Evolutionary conservation across 2,113 vertebrate species (phyloP), one percentile per base, ranked within the genome.

Genomic region (Columbina picui): DNA sequence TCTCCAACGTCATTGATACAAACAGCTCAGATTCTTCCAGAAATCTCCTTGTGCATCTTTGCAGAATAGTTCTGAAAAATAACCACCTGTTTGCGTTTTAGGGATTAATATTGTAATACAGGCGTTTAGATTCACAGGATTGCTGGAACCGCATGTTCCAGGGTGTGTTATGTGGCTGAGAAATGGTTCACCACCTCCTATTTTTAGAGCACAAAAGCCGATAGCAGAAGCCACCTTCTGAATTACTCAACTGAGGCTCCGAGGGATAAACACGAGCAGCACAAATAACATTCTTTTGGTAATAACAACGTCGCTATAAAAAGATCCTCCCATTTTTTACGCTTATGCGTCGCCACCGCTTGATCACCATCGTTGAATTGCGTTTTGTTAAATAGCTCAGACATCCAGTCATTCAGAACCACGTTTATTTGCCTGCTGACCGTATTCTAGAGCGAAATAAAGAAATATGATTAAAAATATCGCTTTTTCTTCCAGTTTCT

Each of bases 401-500:
- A 26, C 25, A 26, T 38, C 6, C 8, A n/a, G 16, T 50, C 34
- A 26, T 69, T 85, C 22, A 49, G 57, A 64, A 89, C 38, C 15
- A 2, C 2, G 1, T 21, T 11, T 29, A n/a, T 16, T 77, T 43
- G 65, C 10, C 34, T 65, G 43, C 74, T 89, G 43, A 10, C 17
- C 34, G 34, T 29, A 19, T 56, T 57, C 2, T 4, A 12, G 29
- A 49, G 87, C 57, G 53, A 16, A 73, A 13, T 25, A 21, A n/a
- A 30, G 63, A 87, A 69, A 53, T 80, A 43, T 21, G 55, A 45
- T 57, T 60, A 96, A 30, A 55, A 88, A 9, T n/a, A 71, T 81
- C 52, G 88, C 75, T 91, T 97, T 95, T 96, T 92, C 96, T 96
- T 98, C 92, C 98, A 99, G 99, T 98, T 98, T 98, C 97, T 81